These are phyloP conservation scores for Hydrozoanthus tunicans DNA, from an alignment of 64 coral and sea anemone species.

Conservation along the genomic window DNA sequence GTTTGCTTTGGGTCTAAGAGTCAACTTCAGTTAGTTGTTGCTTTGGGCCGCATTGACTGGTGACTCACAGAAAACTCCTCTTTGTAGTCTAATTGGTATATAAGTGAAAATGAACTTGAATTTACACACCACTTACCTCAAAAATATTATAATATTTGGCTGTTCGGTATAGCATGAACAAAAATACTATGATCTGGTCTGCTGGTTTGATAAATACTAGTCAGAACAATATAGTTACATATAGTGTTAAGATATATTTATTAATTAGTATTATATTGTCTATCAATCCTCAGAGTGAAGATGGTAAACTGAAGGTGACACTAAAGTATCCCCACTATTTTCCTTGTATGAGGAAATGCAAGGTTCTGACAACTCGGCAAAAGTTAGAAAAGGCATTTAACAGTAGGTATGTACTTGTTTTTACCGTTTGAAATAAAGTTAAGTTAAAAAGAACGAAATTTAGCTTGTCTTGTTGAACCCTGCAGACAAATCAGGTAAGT, in stretches of 20 bases:
- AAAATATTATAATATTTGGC: too few species aligned
- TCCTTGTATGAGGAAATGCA: slow-evolving; percentile 93
- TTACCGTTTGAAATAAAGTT: too few species aligned
- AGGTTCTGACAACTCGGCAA: slow-evolving; percentile 80
- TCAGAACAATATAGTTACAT: background rate
- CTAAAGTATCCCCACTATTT: slow-evolving; percentile 98
- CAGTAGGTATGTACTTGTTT: slow-evolving; percentile 56
- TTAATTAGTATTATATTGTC: background rate
- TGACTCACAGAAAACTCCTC: too few species aligned
- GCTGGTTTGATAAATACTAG: background rate
- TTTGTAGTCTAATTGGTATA: too few species aligned
- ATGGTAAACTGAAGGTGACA: slow-evolving; percentile 72
- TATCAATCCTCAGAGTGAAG: slow-evolving; percentile 40
- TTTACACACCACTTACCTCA: too few species aligned
- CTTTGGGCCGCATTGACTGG: too few species aligned
- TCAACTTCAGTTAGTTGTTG: too few species aligned
- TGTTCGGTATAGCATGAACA: too few species aligned
- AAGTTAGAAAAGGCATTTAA: slow-evolving; percentile 96
- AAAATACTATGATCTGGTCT: too few species aligned
- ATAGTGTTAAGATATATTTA: background rate
- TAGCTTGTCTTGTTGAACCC: background rate
- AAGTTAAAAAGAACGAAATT: too few species aligned
- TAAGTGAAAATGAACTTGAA: too few species aligned
- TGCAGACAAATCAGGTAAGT: background rate
- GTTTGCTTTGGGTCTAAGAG: too few species aligned